Percentiles rank a stretch among this genome's conserved stretches.
Conservation (phyloP, 2,113 vertebrate species). For the Erythrocebus patas region DNA sequence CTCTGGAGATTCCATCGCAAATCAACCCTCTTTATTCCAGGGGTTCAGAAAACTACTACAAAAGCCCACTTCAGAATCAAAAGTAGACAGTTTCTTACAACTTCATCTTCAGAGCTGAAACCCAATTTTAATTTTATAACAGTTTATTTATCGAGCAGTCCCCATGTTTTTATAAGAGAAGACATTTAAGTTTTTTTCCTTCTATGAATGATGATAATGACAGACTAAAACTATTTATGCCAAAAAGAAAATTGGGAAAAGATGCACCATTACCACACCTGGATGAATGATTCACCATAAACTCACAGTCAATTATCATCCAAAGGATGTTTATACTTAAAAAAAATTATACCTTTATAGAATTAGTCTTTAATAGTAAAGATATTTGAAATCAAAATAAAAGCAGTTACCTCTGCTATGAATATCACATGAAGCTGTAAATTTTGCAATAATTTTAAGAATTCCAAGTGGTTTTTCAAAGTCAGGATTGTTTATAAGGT, state of each 20-base stretch:
- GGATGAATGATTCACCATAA: not conserved
- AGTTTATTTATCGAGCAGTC: not conserved
- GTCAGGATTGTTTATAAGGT: not conserved
- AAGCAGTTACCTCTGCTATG: not conserved
- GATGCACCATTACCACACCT: not conserved
- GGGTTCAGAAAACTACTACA: conserved; percentile 64
- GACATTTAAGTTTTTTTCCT: not conserved
- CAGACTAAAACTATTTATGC: not conserved
- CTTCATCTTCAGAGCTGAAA: conserved; percentile 23
- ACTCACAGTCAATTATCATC: not conserved
- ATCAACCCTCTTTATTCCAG: conserved; percentile 74
- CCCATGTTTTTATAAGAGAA: not conserved
- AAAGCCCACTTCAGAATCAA: conserved; percentile 65
- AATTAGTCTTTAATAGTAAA: conserved; percentile 8
- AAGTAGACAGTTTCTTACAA: conserved; percentile 35
- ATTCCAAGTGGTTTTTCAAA: conserved; percentile 37
- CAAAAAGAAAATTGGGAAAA: conserved; percentile 38
- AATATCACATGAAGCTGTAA: not conserved
- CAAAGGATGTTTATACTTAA: conserved; percentile 12
- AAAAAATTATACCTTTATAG: not conserved
- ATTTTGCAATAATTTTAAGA: not conserved
- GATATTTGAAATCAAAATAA: conserved; percentile 19
- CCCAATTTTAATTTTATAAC: conserved; percentile 32
- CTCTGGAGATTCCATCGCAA: conserved; percentile 71
- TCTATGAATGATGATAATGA: not conserved